These are phyloP conservation scores for Limnephilus lunatus DNA, from an alignment of 2,888 invertebrate species.

Conservation along the genomic window DNA sequence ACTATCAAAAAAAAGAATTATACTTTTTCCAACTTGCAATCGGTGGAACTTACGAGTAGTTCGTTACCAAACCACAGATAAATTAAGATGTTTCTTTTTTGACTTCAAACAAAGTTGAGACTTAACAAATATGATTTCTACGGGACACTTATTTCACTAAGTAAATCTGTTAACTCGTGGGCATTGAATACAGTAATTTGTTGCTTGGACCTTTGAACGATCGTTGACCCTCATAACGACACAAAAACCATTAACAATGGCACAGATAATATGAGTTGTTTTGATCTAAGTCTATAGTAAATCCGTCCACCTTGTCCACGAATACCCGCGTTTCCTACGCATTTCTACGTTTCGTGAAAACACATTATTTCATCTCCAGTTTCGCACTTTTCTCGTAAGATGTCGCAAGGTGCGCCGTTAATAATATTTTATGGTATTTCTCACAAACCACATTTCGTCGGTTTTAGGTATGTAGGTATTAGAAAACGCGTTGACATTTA, in stretches of 20 bases:
- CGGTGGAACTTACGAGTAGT: not conserved
- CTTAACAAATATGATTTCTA: not conserved
- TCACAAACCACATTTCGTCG: not conserved
- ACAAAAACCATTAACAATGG: not conserved
- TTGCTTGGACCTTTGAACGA: not conserved
- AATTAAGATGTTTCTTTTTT: not conserved
- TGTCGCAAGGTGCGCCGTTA: not conserved
- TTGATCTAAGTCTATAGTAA: not conserved
- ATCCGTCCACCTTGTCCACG: not conserved
- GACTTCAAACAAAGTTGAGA: not conserved
- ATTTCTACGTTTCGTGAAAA: not conserved
- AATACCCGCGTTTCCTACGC: not conserved
- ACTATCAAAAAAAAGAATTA: not conserved
- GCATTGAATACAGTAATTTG: not conserved
- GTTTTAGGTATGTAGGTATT: not conserved
- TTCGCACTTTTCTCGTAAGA: conserved; percentile 14
- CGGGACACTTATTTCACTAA: not conserved
- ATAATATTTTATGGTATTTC: not conserved
- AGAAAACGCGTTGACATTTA: not conserved
- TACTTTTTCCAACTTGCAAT: not conserved
- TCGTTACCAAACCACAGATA: not conserved
- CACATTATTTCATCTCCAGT: not conserved
- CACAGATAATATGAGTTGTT: not conserved
- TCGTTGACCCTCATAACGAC: not conserved
- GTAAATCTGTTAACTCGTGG: not conserved